phyloP scores from a whole-genome alignment of 1,140 invertebrate species.

The Dufourea novaeangliae region DNA sequence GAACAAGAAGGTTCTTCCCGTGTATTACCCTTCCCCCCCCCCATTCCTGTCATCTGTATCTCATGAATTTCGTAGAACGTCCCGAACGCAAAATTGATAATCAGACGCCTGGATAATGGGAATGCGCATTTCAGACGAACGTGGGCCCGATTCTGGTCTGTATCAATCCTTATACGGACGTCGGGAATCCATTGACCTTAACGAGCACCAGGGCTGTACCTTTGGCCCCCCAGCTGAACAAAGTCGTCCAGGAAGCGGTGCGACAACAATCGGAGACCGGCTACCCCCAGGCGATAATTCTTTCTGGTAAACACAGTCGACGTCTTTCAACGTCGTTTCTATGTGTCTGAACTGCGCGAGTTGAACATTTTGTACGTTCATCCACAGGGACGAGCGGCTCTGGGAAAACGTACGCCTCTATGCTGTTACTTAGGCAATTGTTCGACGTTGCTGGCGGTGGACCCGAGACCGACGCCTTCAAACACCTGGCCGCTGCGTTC shows the following conservation, averaged over 20 bases:
- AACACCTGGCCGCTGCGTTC: constrained; percentile 96
- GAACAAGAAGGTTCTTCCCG: no score
- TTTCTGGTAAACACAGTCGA: constrained; percentile 86
- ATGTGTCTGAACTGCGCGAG: not conserved
- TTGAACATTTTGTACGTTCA: constrained; percentile 12
- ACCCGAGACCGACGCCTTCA: constrained; percentile 97
- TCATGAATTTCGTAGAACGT: no score
- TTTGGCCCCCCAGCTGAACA: constrained; percentile 89
- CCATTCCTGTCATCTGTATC: no score
- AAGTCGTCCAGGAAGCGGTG: constrained; percentile 95
- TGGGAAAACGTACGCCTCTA: constrained; percentile 97
- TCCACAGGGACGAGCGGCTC: constrained; percentile 92
- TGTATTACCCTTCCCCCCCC: no score
- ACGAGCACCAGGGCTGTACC: constrained; percentile 89
- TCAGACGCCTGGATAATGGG: constrained; percentile 13
- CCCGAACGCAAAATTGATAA: not conserved
- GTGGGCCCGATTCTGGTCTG: constrained; percentile 95
- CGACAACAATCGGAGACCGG: constrained; percentile 96
- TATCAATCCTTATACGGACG: constrained; percentile 93
- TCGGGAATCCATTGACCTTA: constrained; percentile 93
- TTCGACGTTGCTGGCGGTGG: constrained; percentile 97
- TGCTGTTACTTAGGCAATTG: constrained; percentile 93
- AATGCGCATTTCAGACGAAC: constrained; percentile 89
- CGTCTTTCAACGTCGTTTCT: not conserved
- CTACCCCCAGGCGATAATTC: constrained; percentile 96